Base-by-base conservation (phyloP, 2,113 vertebrate species). In the Ophiodon elongatus region DNA sequence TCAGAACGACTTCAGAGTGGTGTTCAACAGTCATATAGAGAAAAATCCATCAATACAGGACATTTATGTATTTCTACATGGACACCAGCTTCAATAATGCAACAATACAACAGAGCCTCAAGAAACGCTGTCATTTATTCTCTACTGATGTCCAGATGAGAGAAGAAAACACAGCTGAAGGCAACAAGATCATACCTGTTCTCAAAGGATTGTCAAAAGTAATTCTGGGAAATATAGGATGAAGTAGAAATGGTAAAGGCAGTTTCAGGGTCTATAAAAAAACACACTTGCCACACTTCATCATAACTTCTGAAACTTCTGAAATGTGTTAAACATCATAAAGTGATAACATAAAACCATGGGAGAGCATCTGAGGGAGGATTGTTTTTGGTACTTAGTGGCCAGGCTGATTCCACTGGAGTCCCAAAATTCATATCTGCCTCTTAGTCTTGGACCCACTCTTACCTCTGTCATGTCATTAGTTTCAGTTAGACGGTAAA, bases 81-180 rank as follows among this genome's bases (percentile, higher is more conserved):
- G 64, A 70, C 63, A 77, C 27, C 14, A 68, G 67, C 27, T 85
- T 81, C 50, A 78, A 81, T 60, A 83, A 71, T 75, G 80, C 45
- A 54, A 11, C 31, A 83, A 70, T 74, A 76, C 60, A 54, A 10
- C 31, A 27, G 7, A 54, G 65, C 69, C 41, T 29, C n/a, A 1
- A 47, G 50, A 72, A n/a, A 8, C 6, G 9, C 31, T 71, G 21
- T 65, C 66, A 35, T 59, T 63, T 43, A 43, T 41, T 74, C 79
- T 63, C 56, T 31, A 13, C 33, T 67, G 31, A 25, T 8, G 8
- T 69, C 27, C 31, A 21, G 35, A 41, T 47, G 39, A 54, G 50
- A 57, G 54, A 68, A 29, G 31, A 43, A 62, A 72, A 68, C 52
- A 4, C 11, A 43, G 66, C 76, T 56, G 19, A 67, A 31, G 62